A percentile compares a stretch with the other conserved stretches of the same genome.
These are phyloP conservation scores for Melanotaenia duboulayi DNA, from an alignment of 2,113 vertebrate genomes.

Conservation along the genomic window DNA sequence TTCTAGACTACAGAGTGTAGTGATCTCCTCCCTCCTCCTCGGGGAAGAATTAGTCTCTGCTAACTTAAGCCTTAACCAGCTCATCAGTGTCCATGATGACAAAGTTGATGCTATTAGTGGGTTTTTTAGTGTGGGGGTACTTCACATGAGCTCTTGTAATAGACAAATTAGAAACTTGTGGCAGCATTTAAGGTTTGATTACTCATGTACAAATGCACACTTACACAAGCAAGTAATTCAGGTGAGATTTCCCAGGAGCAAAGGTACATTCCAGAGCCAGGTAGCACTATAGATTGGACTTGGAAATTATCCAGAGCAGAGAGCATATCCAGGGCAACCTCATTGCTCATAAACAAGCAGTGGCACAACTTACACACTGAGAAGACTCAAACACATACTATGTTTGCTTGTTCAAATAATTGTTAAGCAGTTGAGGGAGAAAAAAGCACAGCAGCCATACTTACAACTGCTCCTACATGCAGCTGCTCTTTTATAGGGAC, in stretches of 20 bases:
- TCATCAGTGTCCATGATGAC: conserved; percentile 70
- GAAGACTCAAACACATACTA: conserved; percentile 21
- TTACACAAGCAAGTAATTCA: conserved; percentile 55
- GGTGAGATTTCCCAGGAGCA: conserved; percentile 76
- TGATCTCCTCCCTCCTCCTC: conserved; percentile 63
- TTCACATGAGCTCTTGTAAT: conserved; percentile 58
- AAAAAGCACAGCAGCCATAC: conserved; percentile 50
- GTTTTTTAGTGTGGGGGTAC: conserved; percentile 49
- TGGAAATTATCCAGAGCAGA: conserved; percentile 73
- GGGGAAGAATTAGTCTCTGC: conserved; percentile 42
- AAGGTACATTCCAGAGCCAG: conserved; percentile 76
- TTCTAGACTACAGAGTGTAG: conserved; percentile 16
- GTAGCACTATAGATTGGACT: conserved; percentile 67
- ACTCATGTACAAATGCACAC: conserved; percentile 49
- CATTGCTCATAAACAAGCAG: conserved; percentile 55
- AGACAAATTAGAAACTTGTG: conserved; percentile 50
- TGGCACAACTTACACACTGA: conserved; percentile 19
- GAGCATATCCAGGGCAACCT: conserved; percentile 75
- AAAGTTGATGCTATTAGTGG: conserved; percentile 70
- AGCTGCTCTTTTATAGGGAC: conserved; percentile 69
- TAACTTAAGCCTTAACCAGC: conserved; percentile 52
- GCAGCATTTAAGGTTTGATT: conserved; percentile 65
- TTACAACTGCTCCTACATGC: conserved; percentile 41
- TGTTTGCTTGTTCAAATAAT: conserved; percentile 46
- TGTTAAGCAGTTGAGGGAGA: conserved; percentile 42